Evolutionary conservation across 2,888 invertebrate genomes (phyloP), one percentile per base, ranked within the genome.

Genomic region (Epistrophe eligans): DNA sequence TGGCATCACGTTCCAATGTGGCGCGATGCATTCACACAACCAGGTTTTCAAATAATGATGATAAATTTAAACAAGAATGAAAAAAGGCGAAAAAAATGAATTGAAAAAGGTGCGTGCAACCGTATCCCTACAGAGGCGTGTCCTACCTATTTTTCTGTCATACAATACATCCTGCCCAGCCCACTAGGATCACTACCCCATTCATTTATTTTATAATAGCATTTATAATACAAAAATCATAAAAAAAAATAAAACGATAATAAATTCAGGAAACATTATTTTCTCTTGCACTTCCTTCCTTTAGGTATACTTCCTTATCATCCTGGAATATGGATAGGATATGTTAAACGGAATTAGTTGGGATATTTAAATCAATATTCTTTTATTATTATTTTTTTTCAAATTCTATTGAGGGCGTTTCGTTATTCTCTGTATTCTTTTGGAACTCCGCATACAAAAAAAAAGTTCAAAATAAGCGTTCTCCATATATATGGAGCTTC

Each of bases 111-210:
- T 87, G 87, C 87, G 87, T 87, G 87, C 87, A 87, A 83, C 79
- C 87, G 79, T 87, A 87, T 87, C 87, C 87, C 87, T 87, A 79
- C 45, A 87, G 79, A 64, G 87, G 87, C 83, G 87, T 87, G 87
- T 87, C 79, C 72, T 87, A 70, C 87, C 87, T 87, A 87, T 87
- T 87, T 87, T 87, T 87, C 87, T 83, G 87, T 87, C 83, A 87
- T 87, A 87, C 87, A 87, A 87, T 87, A 87, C 87, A 87, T 87
- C 87, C 87, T 83, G 87, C 83, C 83, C 87, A 83, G 79, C 87
- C 87, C 79, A 87, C 87, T 55, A 72, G 71, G 79, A 87, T 79
- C 72, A 79, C 87, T 87, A 87, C 87, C 87, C 83, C 87, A 87
- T 87, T 87, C 87, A 87, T 87, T 83, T 79, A 52, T 72, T 72